Percentiles rank a stretch among this genome's conserved stretches.
Conservation (phyloP, 2,888 invertebrate genomes). For the Hyalella azteca region DNA sequence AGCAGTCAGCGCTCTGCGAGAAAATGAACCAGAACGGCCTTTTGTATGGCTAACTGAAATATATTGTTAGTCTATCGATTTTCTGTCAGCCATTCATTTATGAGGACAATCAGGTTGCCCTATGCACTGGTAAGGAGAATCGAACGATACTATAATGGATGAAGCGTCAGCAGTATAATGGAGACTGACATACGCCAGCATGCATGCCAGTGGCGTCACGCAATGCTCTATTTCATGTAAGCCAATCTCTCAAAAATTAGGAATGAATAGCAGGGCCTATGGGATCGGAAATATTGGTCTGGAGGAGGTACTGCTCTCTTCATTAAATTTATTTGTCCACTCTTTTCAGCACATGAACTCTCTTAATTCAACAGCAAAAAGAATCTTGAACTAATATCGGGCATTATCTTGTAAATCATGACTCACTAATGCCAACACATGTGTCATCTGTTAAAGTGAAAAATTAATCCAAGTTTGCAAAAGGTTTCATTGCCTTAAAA, state of each 20-base stretch:
- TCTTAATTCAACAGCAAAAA: too few relatives aligned
- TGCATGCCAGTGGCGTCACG: not conserved
- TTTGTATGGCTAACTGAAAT: conserved; percentile 8
- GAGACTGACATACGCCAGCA: not conserved
- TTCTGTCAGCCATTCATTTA: conserved; percentile 25
- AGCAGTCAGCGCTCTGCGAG: not conserved
- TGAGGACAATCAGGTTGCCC: conserved; percentile 1
- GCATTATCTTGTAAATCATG: too few relatives aligned
- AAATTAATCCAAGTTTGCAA: too few relatives aligned
- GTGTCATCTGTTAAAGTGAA: too few relatives aligned
- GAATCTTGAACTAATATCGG: too few relatives aligned
- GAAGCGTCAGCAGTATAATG: not conserved
- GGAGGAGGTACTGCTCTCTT: too few relatives aligned
- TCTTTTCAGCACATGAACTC: too few relatives aligned
- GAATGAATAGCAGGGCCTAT: not conserved
- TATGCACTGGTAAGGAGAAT: conserved; percentile 26
- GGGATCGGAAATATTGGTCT: not conserved
- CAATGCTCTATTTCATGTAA: not conserved
- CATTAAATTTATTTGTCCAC: too few relatives aligned
- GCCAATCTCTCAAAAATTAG: not conserved
- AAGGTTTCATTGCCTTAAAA: too few relatives aligned
- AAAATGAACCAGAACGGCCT: conserved; percentile 25
- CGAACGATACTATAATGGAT: conserved; percentile 16
- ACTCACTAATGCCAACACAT: too few relatives aligned
- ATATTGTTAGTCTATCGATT: conserved; percentile 19